These are phyloP conservation scores for Dreissena rostriformis DNA, from an alignment of 1,140 invertebrate genomes.

Conservation along the genomic window DNA sequence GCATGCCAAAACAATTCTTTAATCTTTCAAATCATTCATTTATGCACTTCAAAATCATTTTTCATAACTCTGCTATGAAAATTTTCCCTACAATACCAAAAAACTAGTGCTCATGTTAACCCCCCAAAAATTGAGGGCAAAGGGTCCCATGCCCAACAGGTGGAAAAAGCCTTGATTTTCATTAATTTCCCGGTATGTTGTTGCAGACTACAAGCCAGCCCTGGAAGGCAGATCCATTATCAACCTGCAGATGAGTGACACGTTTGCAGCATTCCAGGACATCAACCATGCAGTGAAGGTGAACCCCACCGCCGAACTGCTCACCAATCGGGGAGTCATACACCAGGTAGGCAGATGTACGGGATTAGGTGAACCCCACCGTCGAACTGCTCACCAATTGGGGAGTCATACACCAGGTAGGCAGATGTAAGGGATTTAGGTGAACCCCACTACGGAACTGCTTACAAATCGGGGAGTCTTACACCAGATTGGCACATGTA, in stretches of 20 bases:
- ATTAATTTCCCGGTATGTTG: conserved; percentile 2
- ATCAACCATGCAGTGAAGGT: conserved; percentile 77
- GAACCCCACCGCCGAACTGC: conserved; percentile 76
- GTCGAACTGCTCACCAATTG: conserved; percentile 65
- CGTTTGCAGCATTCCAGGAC: conserved; percentile 79
- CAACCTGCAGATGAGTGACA: conserved; percentile 81
- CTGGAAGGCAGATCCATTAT: conserved; percentile 80
- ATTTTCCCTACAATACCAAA: too few relatives aligned
- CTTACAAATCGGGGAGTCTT: conserved; percentile 80
- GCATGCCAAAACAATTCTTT: too few relatives aligned
- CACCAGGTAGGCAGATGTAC: conserved; percentile 71
- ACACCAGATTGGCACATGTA: conserved; percentile 76
- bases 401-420: conserved; percentile 80
- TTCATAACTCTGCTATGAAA: too few relatives aligned
- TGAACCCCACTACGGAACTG: conserved; percentile 76
- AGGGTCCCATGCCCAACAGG: background rate
- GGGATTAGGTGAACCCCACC: too few relatives aligned
- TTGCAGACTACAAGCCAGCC: conserved; percentile 75
- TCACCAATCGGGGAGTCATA: conserved; percentile 80
- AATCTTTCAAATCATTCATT: too few relatives aligned
- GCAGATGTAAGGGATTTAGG: conserved; percentile 15
- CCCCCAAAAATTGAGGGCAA: background rate
- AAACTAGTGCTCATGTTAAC: too few relatives aligned
- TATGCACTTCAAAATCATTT: too few relatives aligned
- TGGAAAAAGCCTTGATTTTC: background rate